phyloP scores from a whole-genome alignment of 2,888 invertebrate genomes.

The Ellobium chinense region DNA sequence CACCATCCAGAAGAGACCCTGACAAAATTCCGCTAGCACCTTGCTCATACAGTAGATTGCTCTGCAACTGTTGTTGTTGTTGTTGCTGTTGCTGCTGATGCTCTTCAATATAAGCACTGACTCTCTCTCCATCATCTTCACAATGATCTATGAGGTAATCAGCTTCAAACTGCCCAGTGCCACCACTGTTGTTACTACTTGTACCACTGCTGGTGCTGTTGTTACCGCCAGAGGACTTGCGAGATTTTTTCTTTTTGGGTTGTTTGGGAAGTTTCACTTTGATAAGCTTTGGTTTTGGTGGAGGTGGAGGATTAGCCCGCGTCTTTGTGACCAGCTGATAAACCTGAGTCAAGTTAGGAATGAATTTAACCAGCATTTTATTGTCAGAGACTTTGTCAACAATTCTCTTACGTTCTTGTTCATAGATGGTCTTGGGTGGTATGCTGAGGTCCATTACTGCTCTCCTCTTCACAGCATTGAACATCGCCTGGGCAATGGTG shows the following conservation, averaged over 20 bases:
- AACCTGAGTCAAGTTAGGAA: constrained; percentile 33
- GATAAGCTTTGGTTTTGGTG: constrained; percentile 10
- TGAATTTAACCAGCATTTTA: constrained; percentile 28
- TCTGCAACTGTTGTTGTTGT: constrained; percentile 4
- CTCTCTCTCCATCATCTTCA: constrained; percentile 16
- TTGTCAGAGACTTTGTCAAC: constrained; percentile 19
- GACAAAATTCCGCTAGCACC: not conserved
- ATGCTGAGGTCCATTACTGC: constrained; percentile 22
- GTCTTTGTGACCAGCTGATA: constrained; percentile 42
- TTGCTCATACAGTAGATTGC: not conserved
- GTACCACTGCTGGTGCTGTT: not conserved
- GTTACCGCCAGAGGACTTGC: not conserved
- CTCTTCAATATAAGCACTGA: not conserved
- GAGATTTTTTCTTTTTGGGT: not conserved
- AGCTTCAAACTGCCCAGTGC: constrained; percentile 12
- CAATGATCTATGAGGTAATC: constrained; percentile 24
- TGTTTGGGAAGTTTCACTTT: constrained; percentile 18
- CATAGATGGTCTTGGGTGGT: constrained; percentile 30
- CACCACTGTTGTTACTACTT: not conserved
- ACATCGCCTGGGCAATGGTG: constrained; percentile 30
- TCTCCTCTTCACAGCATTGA: constrained; percentile 35
- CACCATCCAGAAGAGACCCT: not conserved
- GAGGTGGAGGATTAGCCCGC: constrained; percentile 26
- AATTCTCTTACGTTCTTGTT: constrained; percentile 37
- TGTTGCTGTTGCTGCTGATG: constrained; percentile 16